Percentiles rank a stretch among this genome's conserved stretches.
Evolutionary conservation across 1,140 invertebrate genomes (phyloP).

Genomic region (Trachymyrmex cornetzi): DNA sequence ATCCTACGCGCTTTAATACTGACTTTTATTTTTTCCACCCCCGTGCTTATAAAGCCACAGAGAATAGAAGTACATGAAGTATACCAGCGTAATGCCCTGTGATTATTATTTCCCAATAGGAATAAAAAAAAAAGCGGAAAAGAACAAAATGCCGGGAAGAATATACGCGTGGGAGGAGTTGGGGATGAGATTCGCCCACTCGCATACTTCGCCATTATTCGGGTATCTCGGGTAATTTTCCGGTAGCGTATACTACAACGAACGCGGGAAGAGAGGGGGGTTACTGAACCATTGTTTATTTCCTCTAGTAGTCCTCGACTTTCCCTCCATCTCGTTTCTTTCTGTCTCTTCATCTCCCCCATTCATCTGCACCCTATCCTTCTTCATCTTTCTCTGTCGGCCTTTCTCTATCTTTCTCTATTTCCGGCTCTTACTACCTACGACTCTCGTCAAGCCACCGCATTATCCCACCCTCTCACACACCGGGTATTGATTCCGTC

Average conservation of each 20-base stretch:
- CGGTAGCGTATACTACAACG: constrained; percentile 69
- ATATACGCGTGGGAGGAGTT: not conserved
- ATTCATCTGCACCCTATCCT: not conserved
- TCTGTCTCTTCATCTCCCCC: constrained; percentile 44
- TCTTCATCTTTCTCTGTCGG: not conserved
- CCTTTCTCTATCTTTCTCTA: constrained; percentile 38
- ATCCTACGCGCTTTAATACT: not conserved
- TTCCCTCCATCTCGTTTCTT: constrained; percentile 5
- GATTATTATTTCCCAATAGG: constrained; percentile 71
- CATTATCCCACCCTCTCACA: constrained; percentile 81
- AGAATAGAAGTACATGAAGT: not conserved
- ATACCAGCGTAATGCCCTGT: constrained; percentile 46
- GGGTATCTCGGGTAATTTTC: constrained; percentile 72
- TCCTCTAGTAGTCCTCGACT: constrained; percentile 71
- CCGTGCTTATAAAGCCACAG: not conserved
- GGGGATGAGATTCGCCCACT: constrained; percentile 12
- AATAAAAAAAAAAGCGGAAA: constrained; percentile 1
- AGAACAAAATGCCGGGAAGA: constrained; percentile 8
- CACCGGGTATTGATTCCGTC: constrained; percentile 83
- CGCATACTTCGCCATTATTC: constrained; percentile 62
- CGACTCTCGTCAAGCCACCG: constrained; percentile 80
- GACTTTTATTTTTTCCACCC: not conserved
- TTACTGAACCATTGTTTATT: constrained; percentile 76
- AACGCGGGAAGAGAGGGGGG: constrained; percentile 34
- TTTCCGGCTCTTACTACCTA: constrained; percentile 70